These are phyloP conservation scores for Dilophus febrilis DNA, from an alignment of 2,888 invertebrate genomes.

Conservation along the genomic window DNA sequence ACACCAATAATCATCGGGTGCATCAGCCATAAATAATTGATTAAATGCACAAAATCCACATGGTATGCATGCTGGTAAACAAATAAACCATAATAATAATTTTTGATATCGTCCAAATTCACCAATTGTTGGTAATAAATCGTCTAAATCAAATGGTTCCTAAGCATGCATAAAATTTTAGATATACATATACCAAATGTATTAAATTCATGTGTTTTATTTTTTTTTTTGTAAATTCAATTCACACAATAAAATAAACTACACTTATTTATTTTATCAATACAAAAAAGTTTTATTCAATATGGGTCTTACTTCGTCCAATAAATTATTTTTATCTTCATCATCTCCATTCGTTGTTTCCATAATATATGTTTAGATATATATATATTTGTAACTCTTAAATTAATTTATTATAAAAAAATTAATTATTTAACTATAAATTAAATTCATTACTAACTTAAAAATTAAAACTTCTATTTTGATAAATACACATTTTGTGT, in stretches of 20 bases:
- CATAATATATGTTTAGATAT: too few species aligned
- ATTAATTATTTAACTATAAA: too few species aligned
- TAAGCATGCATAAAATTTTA: constrained; percentile 9
- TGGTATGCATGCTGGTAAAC: constrained; percentile 75
- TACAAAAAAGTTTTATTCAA: too few species aligned
- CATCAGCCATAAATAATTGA: constrained; percentile 84
- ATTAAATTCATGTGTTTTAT: neutral
- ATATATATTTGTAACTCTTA: too few species aligned
- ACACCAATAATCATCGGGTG: constrained; percentile 76
- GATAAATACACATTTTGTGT: too few species aligned
- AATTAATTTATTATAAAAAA: too few species aligned
- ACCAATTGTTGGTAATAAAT: constrained; percentile 67
- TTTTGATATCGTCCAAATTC: constrained; percentile 84
- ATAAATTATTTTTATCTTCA: too few species aligned
- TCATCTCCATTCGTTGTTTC: too few species aligned
- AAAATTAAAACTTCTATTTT: too few species aligned
- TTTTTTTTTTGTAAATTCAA: neutral
- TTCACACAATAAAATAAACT: neutral
- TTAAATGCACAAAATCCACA: constrained; percentile 87
- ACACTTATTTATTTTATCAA: neutral
- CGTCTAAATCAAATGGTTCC: constrained; percentile 57
- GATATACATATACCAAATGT: neutral
- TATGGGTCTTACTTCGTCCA: too few species aligned
- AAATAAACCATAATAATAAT: constrained; percentile 66
- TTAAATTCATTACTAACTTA: too few species aligned